A percentile compares a stretch with the other conserved stretches of the same genome.
Conservation (phyloP, 2,888 invertebrate species). For the Drosophila infuscata region DNA sequence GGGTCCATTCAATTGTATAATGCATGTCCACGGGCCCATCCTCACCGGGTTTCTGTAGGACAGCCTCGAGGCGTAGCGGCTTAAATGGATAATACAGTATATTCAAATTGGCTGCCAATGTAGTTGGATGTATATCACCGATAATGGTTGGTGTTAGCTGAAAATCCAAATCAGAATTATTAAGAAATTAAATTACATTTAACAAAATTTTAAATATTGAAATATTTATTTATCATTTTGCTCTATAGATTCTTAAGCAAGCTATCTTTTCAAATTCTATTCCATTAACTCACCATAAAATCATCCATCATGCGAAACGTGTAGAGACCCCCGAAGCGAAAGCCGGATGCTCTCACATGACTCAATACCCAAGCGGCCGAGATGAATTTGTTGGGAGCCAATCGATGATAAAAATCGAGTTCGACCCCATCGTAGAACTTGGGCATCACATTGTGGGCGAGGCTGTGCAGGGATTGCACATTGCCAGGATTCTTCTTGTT, state of each 20-base stretch:
- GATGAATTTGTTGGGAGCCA: slow-evolving; percentile 81
- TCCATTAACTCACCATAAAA: slow-evolving; percentile 73
- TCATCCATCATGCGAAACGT: slow-evolving; percentile 72
- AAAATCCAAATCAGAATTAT: background rate
- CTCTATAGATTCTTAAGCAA: background rate
- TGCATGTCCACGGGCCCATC: slow-evolving; percentile 70
- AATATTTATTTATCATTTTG: background rate
- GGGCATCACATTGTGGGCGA: slow-evolving; percentile 84
- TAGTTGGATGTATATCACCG: slow-evolving; percentile 84
- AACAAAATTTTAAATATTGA: background rate
- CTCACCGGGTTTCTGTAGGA: slow-evolving; percentile 72
- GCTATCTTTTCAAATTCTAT: no score
- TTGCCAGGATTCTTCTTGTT: slow-evolving; percentile 83
- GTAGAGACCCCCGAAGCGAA: slow-evolving; percentile 84
- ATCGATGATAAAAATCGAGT: slow-evolving; percentile 75
- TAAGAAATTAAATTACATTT: background rate
- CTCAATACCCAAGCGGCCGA: slow-evolving; percentile 82
- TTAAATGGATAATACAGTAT: slow-evolving; percentile 81
- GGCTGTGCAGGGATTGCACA: slow-evolving; percentile 81
- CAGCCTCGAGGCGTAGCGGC: slow-evolving; percentile 74
- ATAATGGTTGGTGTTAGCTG: slow-evolving; percentile 83
- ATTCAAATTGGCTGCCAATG: slow-evolving; percentile 82
- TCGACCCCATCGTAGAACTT: slow-evolving; percentile 83
- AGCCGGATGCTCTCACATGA: slow-evolving; percentile 82
- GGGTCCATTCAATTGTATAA: slow-evolving; percentile 75